These are phyloP conservation scores for Oscheius sp. DNA, from an alignment of 2,888 invertebrate genomes.

Conservation along the genomic window DNA sequence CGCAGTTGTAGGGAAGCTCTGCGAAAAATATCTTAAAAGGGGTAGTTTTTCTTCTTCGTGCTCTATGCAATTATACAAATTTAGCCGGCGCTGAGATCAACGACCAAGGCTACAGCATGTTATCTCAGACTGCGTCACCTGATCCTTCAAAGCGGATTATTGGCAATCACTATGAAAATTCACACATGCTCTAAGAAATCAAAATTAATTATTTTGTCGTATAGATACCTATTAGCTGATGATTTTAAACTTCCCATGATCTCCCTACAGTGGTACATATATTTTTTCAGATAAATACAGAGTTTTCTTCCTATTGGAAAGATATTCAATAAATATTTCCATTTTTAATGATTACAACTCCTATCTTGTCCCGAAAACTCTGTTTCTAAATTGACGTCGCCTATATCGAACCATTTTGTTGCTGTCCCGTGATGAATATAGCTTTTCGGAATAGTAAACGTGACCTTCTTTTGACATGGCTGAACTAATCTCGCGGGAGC, in stretches of 20 bases:
- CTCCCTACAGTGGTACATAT: constrained; percentile 15
- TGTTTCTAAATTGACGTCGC: constrained; percentile 43
- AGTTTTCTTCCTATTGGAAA: constrained; percentile 5
- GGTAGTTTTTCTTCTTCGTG: constrained; percentile 29
- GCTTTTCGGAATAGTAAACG: constrained; percentile 44
- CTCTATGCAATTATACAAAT: constrained; percentile 11
- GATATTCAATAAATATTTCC: constrained; percentile 6
- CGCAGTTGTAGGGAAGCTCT: constrained; percentile 57
- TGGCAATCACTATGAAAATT: constrained; percentile 56
- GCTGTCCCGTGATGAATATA: constrained; percentile 50
- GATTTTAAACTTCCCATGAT: constrained; percentile 8
- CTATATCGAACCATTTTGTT: constrained; percentile 45
- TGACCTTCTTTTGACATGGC: constrained; percentile 54
- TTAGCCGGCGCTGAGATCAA: constrained; percentile 36
- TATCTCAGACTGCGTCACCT: constrained; percentile 53
- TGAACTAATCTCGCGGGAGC: constrained; percentile 19
- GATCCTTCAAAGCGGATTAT: constrained; percentile 52
- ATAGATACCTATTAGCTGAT: background rate
- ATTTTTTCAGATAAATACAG: background rate
- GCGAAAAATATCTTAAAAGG: constrained; percentile 57
- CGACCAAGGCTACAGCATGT: constrained; percentile 57
- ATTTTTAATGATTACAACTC: constrained; percentile 48
- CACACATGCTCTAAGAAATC: constrained; percentile 50
- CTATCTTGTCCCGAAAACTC: constrained; percentile 43
- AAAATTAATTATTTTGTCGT: constrained; percentile 10